Evolutionary conservation across 2,113 vertebrate genomes (phyloP), one percentile per base, ranked within the genome.

Genomic region (Ictidomys tridecemlineatus): DNA sequence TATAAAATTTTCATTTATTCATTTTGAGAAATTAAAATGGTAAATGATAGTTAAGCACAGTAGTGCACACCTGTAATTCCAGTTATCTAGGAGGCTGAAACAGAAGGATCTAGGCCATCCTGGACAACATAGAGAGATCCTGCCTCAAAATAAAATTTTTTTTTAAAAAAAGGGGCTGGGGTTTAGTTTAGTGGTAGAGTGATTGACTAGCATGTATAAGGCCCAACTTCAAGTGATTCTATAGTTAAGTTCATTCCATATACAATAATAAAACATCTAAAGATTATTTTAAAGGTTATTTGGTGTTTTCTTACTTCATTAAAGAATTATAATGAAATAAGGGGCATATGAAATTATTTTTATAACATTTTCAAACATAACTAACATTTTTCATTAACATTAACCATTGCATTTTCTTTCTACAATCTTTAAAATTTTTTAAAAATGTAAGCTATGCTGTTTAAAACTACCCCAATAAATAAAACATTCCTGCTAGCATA

Each of bases 381-480:
- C 2, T 89, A 39, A 42, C 39, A 79, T 53, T 86, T 89, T 69
- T 34, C 13, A 45, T 72, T 67, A 5, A 73, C 89, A 89, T 8
- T 32, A 93, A 96, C 39, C 7, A 58, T 58, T 18, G 1, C 1
- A n/a, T 58, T 77, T 80, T 51, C 11, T 45, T 3, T 85, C 24
- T 48, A 86, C 56, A 85, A 4, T 58, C 67, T 42, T 85, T 61
- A 80, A 89, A 56, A 89, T 45, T 45, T 45, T 45, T 45, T 0
- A 8, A 94, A 80, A 85, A 37, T 89, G 69, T 92, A 91, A 92
- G 3, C 56, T 69, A 34, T 14, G 53, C 39, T 61, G 7, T 51
- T 94, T 89, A 51, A 51, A 92, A 96, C 80, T 82, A 22, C 12
- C 22, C 69, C 80, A 80, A 83, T 53, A 65, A 82, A 78, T 92